Percentiles rank a stretch among this genome's conserved stretches.
phyloP scores from a whole-genome alignment of 2,113 vertebrate species.

The Aplodontia rufa region DNA sequence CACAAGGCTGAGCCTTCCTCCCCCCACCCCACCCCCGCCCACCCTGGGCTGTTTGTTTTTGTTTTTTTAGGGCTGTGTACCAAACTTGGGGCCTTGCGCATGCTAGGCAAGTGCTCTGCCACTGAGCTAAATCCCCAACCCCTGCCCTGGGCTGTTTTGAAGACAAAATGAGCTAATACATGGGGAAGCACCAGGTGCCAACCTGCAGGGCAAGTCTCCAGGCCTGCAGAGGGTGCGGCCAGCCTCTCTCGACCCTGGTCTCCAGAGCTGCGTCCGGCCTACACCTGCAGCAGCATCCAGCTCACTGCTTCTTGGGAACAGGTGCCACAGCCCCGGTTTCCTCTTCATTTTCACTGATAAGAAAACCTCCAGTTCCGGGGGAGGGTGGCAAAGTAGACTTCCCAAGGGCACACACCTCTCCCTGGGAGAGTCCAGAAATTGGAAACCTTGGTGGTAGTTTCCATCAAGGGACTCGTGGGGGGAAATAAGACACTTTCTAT shows the following conservation, averaged over 20 bases:
- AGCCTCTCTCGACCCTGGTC: background rate
- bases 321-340: background rate
- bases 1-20: background rate
- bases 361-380: background rate
- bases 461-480: background rate
- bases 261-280: background rate
- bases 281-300: no score
- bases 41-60: no score
- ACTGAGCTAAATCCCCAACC: no score
- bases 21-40: no score
- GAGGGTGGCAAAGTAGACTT: background rate
- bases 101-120: no score
- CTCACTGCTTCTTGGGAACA: fast-evolving
- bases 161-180: background rate
- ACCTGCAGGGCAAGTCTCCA: background rate
- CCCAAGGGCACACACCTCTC: background rate
- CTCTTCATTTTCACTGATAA: background rate
- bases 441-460: background rate
- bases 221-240: fast-evolving
- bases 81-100: no score
- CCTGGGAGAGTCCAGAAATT: fast-evolving
- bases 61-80: no score
- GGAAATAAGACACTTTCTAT: background rate
- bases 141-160: background rate
- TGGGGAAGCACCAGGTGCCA: background rate